Conservation (phyloP, 2,797 vertebrate species). For the Enoplosus armatus region DNA sequence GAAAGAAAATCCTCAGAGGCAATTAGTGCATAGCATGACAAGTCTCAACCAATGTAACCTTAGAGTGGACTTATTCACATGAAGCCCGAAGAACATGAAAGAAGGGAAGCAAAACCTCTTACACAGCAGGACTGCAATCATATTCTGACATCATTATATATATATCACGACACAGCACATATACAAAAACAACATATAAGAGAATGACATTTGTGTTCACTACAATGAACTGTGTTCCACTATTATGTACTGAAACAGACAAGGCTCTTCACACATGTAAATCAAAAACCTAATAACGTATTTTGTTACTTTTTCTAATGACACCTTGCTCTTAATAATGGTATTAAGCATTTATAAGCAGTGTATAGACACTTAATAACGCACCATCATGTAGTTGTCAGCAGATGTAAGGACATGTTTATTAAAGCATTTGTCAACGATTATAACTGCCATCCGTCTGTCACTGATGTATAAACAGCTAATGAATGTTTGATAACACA, state of each 20-base stretch:
- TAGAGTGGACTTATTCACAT: not conserved
- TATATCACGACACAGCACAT: not conserved
- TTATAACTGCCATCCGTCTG: not conserved
- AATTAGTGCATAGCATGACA: conserved; percentile 17
- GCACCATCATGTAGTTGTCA: not conserved
- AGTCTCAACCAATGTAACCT: conserved; percentile 14
- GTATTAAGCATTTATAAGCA: not conserved
- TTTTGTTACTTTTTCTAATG: too few species aligned
- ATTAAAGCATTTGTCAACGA: not conserved
- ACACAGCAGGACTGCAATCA: not conserved
- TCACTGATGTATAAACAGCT: not conserved
- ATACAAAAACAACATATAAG: not conserved
- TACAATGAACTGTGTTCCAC: not conserved
- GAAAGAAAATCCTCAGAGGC: not conserved
- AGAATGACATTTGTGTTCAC: not conserved
- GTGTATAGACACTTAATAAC: not conserved
- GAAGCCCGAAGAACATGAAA: not conserved
- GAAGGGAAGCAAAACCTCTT: not conserved
- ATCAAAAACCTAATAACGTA: not conserved
- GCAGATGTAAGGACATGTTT: not conserved
- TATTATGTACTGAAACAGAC: not conserved
- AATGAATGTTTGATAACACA: not conserved
- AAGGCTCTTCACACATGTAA: not conserved
- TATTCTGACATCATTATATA: not conserved
- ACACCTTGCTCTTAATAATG: not conserved